Conservation (phyloP, 2,113 vertebrate species). For the Chaetura pelagica region DNA sequence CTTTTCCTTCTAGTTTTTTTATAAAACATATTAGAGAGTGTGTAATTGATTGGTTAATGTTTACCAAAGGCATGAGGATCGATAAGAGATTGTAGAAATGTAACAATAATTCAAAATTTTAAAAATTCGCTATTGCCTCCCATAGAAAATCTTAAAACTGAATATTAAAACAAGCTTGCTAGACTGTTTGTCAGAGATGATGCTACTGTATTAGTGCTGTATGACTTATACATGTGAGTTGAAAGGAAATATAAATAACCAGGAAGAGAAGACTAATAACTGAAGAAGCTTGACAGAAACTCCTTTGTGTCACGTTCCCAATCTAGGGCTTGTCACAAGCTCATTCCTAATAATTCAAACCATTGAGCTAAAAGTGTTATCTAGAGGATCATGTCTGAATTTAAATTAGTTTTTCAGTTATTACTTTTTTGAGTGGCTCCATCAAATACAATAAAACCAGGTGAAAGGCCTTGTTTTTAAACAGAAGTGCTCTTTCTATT, state of each 20-base stretch:
- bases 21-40: background rate
- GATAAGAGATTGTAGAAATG: background rate
- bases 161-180: background rate
- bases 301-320: background rate
- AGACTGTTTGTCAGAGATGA: background rate
- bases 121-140: background rate
- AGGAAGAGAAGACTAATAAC: slow-evolving; percentile 34
- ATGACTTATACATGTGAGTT: background rate
- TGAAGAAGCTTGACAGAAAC: slow-evolving; percentile 22
- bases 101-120: background rate
- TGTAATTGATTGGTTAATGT: slow-evolving; percentile 51
- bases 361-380: background rate
- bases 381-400: background rate
- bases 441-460: slow-evolving; percentile 29
- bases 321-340: slow-evolving; percentile 11
- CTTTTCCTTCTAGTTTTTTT: background rate
- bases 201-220: background rate
- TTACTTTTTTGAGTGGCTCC: slow-evolving; percentile 4
- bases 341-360: background rate
- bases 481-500: background rate
- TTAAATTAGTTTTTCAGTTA: slow-evolving; percentile 19
- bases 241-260: slow-evolving; percentile 33
- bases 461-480: slow-evolving; percentile 19
- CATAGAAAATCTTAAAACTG: background rate
- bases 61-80: background rate